A percentile compares a stretch with the other conserved stretches of the same genome.
phyloP scores from a whole-genome alignment of 2,888 invertebrate genomes.

The Neocrepidodera transversa region DNA sequence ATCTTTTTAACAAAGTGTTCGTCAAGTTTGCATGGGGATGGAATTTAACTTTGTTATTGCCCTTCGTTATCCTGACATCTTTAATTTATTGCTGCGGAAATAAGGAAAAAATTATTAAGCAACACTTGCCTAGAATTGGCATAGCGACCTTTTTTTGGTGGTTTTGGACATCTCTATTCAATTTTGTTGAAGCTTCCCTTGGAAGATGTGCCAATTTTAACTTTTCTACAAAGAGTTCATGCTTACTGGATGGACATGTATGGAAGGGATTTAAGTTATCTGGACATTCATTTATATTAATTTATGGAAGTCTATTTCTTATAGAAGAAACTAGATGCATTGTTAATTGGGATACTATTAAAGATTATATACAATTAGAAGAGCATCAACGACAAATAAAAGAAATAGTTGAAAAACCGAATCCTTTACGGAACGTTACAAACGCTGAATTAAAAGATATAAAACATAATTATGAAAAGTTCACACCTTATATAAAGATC shows the following conservation, averaged over 20 bases:
- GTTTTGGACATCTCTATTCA: constrained; percentile 82
- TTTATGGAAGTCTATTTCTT: constrained; percentile 90
- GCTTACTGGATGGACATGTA: constrained; percentile 79
- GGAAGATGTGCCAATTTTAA: constrained; percentile 73
- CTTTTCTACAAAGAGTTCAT: constrained; percentile 70
- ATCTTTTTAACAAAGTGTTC: constrained; percentile 90
- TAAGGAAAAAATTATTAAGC: constrained; percentile 69
- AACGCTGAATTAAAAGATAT: constrained; percentile 74
- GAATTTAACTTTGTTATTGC: constrained; percentile 81
- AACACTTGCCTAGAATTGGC: constrained; percentile 75
- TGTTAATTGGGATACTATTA: constrained; percentile 89
- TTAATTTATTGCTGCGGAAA: constrained; percentile 86
- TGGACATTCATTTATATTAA: constrained; percentile 94
- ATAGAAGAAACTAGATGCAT: constrained; percentile 92
- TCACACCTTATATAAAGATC: constrained; percentile 81
- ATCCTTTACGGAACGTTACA: constrained; percentile 74
- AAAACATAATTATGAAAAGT: constrained; percentile 76
- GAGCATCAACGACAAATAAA: constrained; percentile 71
- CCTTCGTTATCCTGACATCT: constrained; percentile 83
- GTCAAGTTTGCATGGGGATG: constrained; percentile 98
- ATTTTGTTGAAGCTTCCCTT: constrained; percentile 79
- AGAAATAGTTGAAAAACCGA: constrained; percentile 57
- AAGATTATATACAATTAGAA: constrained; percentile 82
- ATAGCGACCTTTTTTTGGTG: constrained; percentile 91
- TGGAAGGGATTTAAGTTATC: constrained; percentile 97